Evolutionary conservation across 1,140 invertebrate species (phyloP).

Genomic region (Drosophila parvula): DNA sequence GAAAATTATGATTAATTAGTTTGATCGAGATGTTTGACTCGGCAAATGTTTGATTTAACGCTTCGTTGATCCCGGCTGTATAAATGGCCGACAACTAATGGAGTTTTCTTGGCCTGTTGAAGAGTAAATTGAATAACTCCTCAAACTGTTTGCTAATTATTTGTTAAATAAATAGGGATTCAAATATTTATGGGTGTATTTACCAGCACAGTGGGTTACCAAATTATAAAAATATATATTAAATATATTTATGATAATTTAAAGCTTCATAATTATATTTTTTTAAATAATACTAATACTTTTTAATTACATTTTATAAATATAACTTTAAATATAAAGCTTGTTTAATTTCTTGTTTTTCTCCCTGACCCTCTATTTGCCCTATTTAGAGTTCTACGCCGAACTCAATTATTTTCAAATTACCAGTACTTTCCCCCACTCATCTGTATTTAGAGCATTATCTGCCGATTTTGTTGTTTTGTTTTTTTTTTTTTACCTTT

Average conservation of each 20-base stretch:
- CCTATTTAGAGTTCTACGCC: constrained; percentile 18
- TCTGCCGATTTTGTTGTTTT: constrained; percentile 31
- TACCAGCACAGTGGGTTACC: neutral
- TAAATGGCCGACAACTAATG: constrained; percentile 38
- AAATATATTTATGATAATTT: neutral
- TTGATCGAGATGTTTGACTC: constrained; percentile 61
- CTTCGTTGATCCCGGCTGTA: constrained; percentile 39
- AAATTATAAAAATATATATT: neutral
- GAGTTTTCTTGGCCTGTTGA: constrained; percentile 8
- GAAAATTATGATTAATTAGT: constrained; percentile 75
- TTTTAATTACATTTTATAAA: neutral
- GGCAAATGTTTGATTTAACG: constrained; percentile 70
- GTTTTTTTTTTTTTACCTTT: constrained; percentile 16
- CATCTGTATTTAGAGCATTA: constrained; percentile 32
- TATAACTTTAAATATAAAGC: neutral
- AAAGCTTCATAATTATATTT: neutral
- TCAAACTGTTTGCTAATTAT: constrained; percentile 6
- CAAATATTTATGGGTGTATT: neutral
- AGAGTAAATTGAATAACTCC: constrained; percentile 31
- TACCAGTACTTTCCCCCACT: constrained; percentile 46
- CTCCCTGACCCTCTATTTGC: constrained; percentile 5
- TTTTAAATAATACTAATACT: neutral
- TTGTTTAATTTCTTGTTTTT: neutral
- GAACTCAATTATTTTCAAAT: constrained; percentile 55
- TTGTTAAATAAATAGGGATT: neutral